Evolutionary conservation across 2,888 invertebrate genomes (phyloP).

Genomic region (Rhagophthalmus giganteus): DNA sequence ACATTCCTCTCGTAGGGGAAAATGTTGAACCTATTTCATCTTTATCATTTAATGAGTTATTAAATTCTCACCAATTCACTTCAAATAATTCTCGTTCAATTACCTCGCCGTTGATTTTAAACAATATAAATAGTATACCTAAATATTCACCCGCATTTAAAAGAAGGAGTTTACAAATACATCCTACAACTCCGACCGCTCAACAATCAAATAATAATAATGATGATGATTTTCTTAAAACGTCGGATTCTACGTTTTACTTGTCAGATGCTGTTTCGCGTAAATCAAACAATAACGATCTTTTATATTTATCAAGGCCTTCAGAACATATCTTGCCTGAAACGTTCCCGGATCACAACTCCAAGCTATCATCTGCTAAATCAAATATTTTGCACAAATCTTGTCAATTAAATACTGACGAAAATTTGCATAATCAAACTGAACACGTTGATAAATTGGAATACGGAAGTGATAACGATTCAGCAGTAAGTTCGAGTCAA

Average conservation of each 20-base stretch:
- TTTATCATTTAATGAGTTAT: not conserved
- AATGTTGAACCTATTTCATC: not conserved
- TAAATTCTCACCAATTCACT: conserved; percentile 14
- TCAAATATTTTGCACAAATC: not conserved
- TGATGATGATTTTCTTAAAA: too few relatives aligned
- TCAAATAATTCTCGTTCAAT: conserved; percentile 33
- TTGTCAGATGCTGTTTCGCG: too few relatives aligned
- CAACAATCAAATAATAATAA: too few relatives aligned
- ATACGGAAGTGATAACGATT: conserved; percentile 83
- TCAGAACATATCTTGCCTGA: too few relatives aligned
- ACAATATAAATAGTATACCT: conserved; percentile 62
- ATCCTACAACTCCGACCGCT: not conserved
- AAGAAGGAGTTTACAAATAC: conserved; percentile 63
- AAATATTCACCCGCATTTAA: conserved; percentile 85
- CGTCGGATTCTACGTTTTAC: too few relatives aligned
- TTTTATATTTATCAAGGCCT: too few relatives aligned
- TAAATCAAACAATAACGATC: too few relatives aligned
- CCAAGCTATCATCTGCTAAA: too few relatives aligned
- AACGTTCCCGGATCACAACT: too few relatives aligned
- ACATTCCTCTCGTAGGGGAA: conserved; percentile 39
- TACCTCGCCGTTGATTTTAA: conserved; percentile 51
- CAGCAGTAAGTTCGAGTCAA: conserved; percentile 82
- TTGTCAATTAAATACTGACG: not conserved
- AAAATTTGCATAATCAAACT: conserved; percentile 6
- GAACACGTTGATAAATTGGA: conserved; percentile 39